Conservation (phyloP, 2,113 vertebrate species). For the Leucopsar rothschildi region DNA sequence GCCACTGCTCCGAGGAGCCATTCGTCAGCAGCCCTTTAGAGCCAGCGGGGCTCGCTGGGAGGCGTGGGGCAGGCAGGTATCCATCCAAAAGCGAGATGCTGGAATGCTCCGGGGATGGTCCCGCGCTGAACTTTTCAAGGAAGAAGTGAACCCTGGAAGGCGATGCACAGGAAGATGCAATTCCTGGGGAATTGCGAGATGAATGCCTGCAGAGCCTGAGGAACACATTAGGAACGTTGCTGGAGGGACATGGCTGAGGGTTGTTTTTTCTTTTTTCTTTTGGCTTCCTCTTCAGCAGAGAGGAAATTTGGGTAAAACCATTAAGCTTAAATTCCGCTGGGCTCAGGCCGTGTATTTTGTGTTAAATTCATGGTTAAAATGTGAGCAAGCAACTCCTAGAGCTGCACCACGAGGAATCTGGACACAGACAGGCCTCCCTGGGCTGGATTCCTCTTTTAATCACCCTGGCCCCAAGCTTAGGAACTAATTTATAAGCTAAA, state of each 20-base stretch:
- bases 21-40: conserved; percentile 28
- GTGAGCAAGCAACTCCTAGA: background rate
- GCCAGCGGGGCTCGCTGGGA: background rate
- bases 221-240: background rate
- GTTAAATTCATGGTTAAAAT: background rate
- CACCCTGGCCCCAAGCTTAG: background rate
- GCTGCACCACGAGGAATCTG: background rate
- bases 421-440: background rate
- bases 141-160: conserved; percentile 59
- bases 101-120: conserved; percentile 42
- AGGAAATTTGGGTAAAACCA: conserved; percentile 7
- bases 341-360: background rate
- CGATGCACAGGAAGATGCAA: background rate
- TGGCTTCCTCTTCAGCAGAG: background rate
- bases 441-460: background rate
- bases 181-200: background rate
- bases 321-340: background rate
- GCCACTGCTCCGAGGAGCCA: conserved; percentile 1
- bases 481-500: conserved; percentile 29
- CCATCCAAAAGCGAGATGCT: conserved; percentile 37
- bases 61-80: conserved; percentile 24
- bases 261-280: no score
- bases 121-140: background rate
- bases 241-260: background rate
- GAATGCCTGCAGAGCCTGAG: background rate